Evolutionary conservation across 2,113 vertebrate species (phyloP).

Genomic region (Ophthalmotilapia sp.): DNA sequence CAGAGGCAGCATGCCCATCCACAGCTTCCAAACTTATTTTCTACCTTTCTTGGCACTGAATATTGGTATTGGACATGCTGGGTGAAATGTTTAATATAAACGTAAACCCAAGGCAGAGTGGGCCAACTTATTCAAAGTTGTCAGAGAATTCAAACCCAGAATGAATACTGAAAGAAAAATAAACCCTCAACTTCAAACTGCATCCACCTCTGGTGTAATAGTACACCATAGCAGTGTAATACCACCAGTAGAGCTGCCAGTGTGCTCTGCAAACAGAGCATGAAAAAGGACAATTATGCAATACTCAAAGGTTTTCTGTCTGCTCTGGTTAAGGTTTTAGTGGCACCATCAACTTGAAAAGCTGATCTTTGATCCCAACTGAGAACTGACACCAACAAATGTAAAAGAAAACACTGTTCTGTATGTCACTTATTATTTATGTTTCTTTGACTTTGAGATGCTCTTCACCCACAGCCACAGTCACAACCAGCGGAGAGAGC

Average conservation of each 20-base stretch:
- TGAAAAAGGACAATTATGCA: not conserved
- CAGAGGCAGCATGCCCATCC: not conserved
- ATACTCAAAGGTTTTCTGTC: not conserved
- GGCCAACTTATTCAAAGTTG: not conserved
- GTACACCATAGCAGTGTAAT: not conserved
- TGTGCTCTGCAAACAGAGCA: not conserved
- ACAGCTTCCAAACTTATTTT: not conserved
- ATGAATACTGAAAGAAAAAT: not conserved
- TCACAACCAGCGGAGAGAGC: not conserved
- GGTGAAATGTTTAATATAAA: not conserved
- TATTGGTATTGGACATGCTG: not conserved
- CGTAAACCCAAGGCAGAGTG: not conserved
- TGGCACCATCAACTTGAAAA: not conserved
- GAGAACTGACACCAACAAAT: constrained; percentile 2
- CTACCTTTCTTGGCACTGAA: not conserved
- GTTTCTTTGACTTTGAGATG: not conserved
- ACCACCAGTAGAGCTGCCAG: not conserved
- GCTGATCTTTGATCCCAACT: not conserved
- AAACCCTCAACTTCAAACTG: not conserved
- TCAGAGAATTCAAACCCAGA: not conserved
- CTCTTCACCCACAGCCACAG: not conserved
- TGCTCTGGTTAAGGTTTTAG: not conserved
- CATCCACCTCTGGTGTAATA: not conserved
- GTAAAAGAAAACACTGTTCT: not conserved
- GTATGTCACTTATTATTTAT: constrained; percentile 4